A percentile compares a stretch with the other conserved stretches of the same genome.
phyloP scores from a whole-genome alignment of 2,797 vertebrate genomes.

The Echiichthys vipera region DNA sequence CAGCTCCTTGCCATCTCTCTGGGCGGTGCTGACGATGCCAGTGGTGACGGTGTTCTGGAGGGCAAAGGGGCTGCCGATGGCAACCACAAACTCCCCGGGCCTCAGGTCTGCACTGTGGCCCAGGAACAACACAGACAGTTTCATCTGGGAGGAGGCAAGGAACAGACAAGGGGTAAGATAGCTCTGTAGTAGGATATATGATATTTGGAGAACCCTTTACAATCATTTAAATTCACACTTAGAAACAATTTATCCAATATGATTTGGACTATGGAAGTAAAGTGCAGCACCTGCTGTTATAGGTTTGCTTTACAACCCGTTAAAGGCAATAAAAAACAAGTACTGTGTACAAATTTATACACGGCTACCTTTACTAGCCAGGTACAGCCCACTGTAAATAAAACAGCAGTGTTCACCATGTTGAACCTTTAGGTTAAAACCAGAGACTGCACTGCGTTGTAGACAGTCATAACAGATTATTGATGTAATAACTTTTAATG shows the following conservation, averaged over 20 bases:
- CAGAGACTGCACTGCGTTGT: not conserved
- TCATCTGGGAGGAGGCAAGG: constrained; percentile 79
- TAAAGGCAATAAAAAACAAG: no score
- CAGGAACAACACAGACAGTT: constrained; percentile 86
- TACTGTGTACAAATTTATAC: no score
- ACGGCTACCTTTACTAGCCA: not conserved
- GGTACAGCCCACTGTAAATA: not conserved
- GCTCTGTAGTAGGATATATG: not conserved
- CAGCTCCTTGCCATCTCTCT: constrained; percentile 93
- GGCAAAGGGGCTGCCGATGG: constrained; percentile 95
- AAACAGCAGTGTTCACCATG: not conserved
- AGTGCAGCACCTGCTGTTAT: no score
- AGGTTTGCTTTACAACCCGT: no score
- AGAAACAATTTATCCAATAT: not conserved
- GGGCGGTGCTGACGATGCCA: constrained; percentile 94
- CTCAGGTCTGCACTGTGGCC: constrained; percentile 93
- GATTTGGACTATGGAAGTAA: not conserved
- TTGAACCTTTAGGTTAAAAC: no score
- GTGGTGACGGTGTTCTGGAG: constrained; percentile 97
- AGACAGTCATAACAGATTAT: not conserved
- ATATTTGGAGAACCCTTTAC: not conserved
- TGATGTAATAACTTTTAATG: not conserved
- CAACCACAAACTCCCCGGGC: constrained; percentile 96
- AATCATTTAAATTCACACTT: not conserved
- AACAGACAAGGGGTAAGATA: not conserved